Evolutionary conservation across 2,888 invertebrate genomes (phyloP), one percentile per base, ranked within the genome.

Genomic region (Epistrophe grossulariae): DNA sequence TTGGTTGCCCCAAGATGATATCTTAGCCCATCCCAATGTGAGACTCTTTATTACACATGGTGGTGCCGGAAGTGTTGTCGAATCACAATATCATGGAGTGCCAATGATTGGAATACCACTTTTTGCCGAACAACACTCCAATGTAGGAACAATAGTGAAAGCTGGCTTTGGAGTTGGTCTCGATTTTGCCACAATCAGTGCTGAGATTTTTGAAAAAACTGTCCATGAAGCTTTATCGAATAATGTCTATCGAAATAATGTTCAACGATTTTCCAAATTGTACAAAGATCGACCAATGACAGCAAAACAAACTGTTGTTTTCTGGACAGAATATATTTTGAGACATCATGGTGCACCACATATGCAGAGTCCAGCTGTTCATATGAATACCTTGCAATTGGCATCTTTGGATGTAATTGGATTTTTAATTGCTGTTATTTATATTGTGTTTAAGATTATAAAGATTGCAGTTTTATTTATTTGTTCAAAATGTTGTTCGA

Each of bases 91-190:
- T 92, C 96, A 96, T 90, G 96, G 95, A 5, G 95, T 96, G 0
- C 96, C 96, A 1, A 95, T 96, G 1, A 94, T 96, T 31, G 94
- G 95, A 0, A 94, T 96, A 66, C 96, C 96, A 0, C 95, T 96
- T 0, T 96, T 96, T 91, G 96, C 96, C 89, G 97, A 97, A 90
- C 97, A 97, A 91, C 96, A 96, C 88, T 94, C 95, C 1, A 97
- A 97, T 91, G 95, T 96, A 0, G 95, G 95, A 0, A 96, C 96
- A 92, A 96, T 96, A 0, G 95, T 95, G 92, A 90, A 93, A 3
- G 95, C 95, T 79, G 96, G 96, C 2, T 90, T 84, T 57, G 91
- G 90, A 5, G 70, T 90, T 19, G 55, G 50, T 4, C 66, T 91
- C 6, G 87, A 90, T 19, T 90, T 89, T 59, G 7, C 68, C 3